These are phyloP conservation scores for Drosophila biarmipes DNA, from an alignment of 1,140 invertebrate species.

Conservation along the genomic window DNA sequence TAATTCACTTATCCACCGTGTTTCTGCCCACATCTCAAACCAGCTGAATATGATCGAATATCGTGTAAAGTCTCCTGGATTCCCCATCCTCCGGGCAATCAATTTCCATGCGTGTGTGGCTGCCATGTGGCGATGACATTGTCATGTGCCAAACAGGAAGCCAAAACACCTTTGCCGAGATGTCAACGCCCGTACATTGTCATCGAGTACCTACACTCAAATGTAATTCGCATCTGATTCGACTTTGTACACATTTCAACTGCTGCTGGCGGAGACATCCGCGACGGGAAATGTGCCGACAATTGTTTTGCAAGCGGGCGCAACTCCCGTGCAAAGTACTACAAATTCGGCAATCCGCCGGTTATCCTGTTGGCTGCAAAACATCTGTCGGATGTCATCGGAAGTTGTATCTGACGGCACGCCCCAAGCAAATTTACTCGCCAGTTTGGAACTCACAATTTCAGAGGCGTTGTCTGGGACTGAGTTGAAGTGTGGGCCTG, in stretches of 20 bases:
- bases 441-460: neutral
- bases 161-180: slow-evolving; percentile 67
- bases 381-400: slow-evolving; percentile 81
- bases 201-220: slow-evolving; percentile 53
- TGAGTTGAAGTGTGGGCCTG: slow-evolving; percentile 40
- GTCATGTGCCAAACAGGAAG: slow-evolving; percentile 35
- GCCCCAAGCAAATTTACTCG: slow-evolving; percentile 49
- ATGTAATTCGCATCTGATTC: slow-evolving; percentile 51
- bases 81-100: slow-evolving; percentile 11
- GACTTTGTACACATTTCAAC: slow-evolving; percentile 24
- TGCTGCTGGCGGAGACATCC: slow-evolving; percentile 67
- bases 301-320: slow-evolving; percentile 78
- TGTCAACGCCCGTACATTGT: slow-evolving; percentile 72
- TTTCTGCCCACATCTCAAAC: slow-evolving; percentile 17
- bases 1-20: slow-evolving; percentile 24
- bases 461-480: slow-evolving; percentile 36
- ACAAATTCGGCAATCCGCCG: slow-evolving; percentile 1
- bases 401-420: slow-evolving; percentile 83
- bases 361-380: slow-evolving; percentile 45
- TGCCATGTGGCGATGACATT: slow-evolving; percentile 56
- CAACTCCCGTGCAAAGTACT: slow-evolving; percentile 40
- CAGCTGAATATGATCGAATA: slow-evolving; percentile 35
- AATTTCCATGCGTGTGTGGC: slow-evolving; percentile 47
- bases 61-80: slow-evolving; percentile 12
- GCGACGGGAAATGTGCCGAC: slow-evolving; percentile 58